A percentile compares a stretch with the other conserved stretches of the same genome.
phyloP scores from a whole-genome alignment of 2,888 invertebrate species.

The Agrotis segetum region DNA sequence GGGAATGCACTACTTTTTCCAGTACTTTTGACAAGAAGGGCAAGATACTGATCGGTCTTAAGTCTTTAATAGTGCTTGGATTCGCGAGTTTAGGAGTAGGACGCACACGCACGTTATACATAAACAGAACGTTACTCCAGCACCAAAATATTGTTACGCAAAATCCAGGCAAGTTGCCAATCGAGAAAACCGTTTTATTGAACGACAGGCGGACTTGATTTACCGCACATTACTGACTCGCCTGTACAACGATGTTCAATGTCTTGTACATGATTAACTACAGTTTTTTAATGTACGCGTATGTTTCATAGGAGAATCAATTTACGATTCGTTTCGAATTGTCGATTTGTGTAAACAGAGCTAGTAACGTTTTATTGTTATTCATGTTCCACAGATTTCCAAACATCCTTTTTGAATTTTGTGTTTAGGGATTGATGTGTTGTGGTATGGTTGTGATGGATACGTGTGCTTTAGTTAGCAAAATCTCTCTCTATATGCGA shows the following conservation, averaged over 20 bases:
- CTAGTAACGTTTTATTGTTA: conserved; percentile 42
- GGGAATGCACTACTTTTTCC: no score
- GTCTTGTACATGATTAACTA: conserved; percentile 46
- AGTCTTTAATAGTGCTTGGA: no score
- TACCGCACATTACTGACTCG: conserved; percentile 52
- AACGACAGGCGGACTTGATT: conserved; percentile 55
- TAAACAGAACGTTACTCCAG: conserved; percentile 29
- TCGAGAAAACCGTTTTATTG: conserved; percentile 51
- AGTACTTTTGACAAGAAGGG: no score
- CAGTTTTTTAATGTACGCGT: conserved; percentile 38
- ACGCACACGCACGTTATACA: no score
- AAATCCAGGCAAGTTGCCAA: conserved; percentile 60
- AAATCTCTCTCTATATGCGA: background rate
- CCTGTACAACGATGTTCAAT: conserved; percentile 41
- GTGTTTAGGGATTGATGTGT: conserved; percentile 16
- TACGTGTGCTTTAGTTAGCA: conserved; percentile 3
- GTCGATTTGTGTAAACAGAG: conserved; percentile 48
- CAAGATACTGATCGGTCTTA: no score
- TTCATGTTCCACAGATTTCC: conserved; percentile 27
- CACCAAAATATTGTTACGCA: conserved; percentile 39
- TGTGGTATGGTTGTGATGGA: conserved; percentile 4
- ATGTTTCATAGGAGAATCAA: conserved; percentile 31
- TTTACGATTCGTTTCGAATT: conserved; percentile 41
- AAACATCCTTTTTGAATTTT: conserved; percentile 23
- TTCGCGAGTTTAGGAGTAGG: no score